phyloP scores from a whole-genome alignment of 2,797 vertebrate genomes.

The Syngnathus rostellatus region DNA sequence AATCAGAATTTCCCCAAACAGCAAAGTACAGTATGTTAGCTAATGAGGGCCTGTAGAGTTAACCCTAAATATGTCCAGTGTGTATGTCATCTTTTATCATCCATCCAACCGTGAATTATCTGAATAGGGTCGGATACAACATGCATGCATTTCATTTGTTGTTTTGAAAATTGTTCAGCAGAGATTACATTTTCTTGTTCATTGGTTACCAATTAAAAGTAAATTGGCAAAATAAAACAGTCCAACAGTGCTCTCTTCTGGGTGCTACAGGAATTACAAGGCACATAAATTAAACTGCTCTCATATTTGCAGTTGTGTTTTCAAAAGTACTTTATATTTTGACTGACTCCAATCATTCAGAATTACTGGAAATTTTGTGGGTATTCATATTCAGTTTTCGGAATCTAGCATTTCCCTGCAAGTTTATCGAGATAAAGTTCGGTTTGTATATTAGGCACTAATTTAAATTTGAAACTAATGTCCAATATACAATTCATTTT shows the following conservation, averaged over 20 bases:
- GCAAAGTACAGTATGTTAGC: neutral
- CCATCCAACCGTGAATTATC: too few relatives aligned
- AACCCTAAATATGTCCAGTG: neutral
- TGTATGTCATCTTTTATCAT: neutral
- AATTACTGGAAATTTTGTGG: too few relatives aligned
- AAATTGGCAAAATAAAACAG: neutral
- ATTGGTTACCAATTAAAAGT: neutral
- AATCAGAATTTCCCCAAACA: neutral
- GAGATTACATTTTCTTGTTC: neutral
- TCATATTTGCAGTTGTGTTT: neutral
- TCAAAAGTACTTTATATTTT: too few relatives aligned
- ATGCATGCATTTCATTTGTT: neutral
- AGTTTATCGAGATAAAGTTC: neutral
- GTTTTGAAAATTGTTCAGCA: neutral
- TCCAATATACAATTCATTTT: too few relatives aligned
- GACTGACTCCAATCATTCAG: too few relatives aligned
- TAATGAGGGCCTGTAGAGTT: neutral
- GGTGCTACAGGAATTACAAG: neutral
- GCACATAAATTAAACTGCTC: neutral
- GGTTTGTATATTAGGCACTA: too few relatives aligned
- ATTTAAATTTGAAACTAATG: too few relatives aligned
- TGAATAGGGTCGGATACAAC: neutral
- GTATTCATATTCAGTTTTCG: too few relatives aligned
- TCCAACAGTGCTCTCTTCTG: neutral
- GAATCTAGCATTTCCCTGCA: neutral